Base-by-base conservation (phyloP, 2,113 vertebrate genomes). In the Rynchops niger region DNA sequence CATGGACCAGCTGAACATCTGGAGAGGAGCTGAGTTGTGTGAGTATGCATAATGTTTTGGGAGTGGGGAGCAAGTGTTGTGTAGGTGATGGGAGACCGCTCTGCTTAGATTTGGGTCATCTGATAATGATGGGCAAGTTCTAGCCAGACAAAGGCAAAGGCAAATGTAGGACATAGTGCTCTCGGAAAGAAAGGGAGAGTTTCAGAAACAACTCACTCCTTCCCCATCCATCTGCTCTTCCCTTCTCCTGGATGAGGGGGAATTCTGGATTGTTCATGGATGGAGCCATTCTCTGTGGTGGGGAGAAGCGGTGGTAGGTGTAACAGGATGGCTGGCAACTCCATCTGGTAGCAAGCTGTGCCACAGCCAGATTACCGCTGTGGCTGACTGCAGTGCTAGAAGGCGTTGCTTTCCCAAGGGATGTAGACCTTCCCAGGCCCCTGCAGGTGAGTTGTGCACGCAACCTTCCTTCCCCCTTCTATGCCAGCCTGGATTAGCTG, bases 401-500 rank as follows among this genome's bases (percentile, higher is more conserved):
- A 80, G 21, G 26, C 0, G 3, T 82, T 96, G 91, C 32, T 58
- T 59, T 84, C 47, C 56, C 0, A 5, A 55, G 56, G 34, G 16
- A 84, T 8, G 18, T 0, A 67, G 47, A 82, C 23, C 25, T 93
- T 87, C 56, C 58, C 40, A 93, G 43, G 38, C 25, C 74, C 36
- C 50, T 55, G 52, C 21, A 40, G 30, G 43, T 55, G 43, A 52
- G 77, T 71, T 52, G 50, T 13, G 13, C 43, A 59, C 9, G 36
- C 36, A 71, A 4, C 11, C 23, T 38, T 82, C 66, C 58, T 87
- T 82, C 43, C 61, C 26, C 23, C 32, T 84, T 74, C 86, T 79
- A 1, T 47, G 32, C 40, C 40, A 93, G 52, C 56, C 62, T 76
- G 89, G 84, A 96, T 95, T 96, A 95, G 66, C 89, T 97, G 90